Percentiles rank a stretch among this genome's conserved stretches.
Conservation (phyloP, 2,888 invertebrate genomes). For the Pachliopta kotzebuea region DNA sequence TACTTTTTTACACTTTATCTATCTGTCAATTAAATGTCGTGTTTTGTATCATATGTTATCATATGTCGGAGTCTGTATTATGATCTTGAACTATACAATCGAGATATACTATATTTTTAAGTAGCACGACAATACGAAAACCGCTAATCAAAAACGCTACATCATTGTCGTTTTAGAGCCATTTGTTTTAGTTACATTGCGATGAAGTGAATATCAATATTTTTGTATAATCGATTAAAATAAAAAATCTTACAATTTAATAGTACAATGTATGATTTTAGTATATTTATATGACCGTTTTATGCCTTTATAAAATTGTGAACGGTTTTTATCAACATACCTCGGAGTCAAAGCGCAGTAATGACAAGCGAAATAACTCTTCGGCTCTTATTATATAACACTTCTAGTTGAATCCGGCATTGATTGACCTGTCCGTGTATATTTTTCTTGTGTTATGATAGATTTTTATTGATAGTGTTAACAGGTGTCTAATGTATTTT, state of each 20-base stretch:
- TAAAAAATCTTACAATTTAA: too few species aligned
- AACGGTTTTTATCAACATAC: not conserved
- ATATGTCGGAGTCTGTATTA: not conserved
- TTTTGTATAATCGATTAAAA: too few species aligned
- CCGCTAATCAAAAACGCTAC: not conserved
- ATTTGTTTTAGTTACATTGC: not conserved
- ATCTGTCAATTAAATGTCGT: conserved; percentile 1
- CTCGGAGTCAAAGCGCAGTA: not conserved
- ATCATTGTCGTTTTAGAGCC: not conserved
- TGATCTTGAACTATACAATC: conserved; percentile 1
- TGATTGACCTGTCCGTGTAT: too few species aligned
- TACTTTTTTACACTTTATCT: not conserved
- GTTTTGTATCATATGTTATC: not conserved
- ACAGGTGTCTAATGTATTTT: too few species aligned
- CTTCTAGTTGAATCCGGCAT: too few species aligned
- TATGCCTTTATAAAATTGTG: not conserved
- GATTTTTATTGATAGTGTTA: too few species aligned
- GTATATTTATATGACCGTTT: too few species aligned
- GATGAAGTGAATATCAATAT: too few species aligned
- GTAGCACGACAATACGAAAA: not conserved
- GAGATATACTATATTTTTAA: not conserved
- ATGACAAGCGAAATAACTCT: not conserved
- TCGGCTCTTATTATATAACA: too few species aligned
- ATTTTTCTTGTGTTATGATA: too few species aligned
- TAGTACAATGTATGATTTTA: too few species aligned